Base-by-base conservation (phyloP, 2,797 vertebrate genomes). In the Melanotaenia pygmaea region DNA sequence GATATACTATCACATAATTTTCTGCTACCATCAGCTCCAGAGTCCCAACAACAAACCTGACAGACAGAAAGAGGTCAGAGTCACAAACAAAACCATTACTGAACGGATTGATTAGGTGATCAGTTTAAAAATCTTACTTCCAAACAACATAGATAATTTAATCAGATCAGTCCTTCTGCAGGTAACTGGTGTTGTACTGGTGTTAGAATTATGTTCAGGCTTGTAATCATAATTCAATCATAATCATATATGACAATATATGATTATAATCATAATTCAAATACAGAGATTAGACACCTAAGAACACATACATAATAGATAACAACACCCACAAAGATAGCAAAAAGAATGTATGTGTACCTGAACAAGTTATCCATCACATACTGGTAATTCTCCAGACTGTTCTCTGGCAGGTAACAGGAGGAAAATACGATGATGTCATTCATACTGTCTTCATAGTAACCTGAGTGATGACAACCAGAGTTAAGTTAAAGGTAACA, bases 311-410 rank as follows among this genome's bases (percentile, higher is more conserved):
- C 28, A 28, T 28, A 53, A 12, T 24, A 53, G 4, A 54, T 10
- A 22, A 51, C 20, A 22, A 50, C 45, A 12, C 2, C 3, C n/a
- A 20, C 22, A 26, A 2, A 1, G 18, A 24, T 14, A 53, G 50
- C 22, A 53, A 26, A 12, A 53, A 26, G n/a, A 24, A 28, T 54
- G 51, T 20, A 11, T 18, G 28, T 59, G 13, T 73, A 96, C 96
- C 95, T 95, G 86, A 96, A 96, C 53, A 97, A 90, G 70, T 96
- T 92, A 43, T 96, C 95, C 96, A 96, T 96, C 80, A 96, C 79
- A 1, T 95, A 93, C 22, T 91, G 68, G 18, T 97, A 96, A 53
- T 91, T 86, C 18, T 94, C 90, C 57, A 92, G 70, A 60, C 62
- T 90, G 74, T 91, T 95, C 51, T 92, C 85, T 0, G 95, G 96